Evolutionary conservation across 2,888 invertebrate species (phyloP).

Genomic region (Cheilosia urbana): DNA sequence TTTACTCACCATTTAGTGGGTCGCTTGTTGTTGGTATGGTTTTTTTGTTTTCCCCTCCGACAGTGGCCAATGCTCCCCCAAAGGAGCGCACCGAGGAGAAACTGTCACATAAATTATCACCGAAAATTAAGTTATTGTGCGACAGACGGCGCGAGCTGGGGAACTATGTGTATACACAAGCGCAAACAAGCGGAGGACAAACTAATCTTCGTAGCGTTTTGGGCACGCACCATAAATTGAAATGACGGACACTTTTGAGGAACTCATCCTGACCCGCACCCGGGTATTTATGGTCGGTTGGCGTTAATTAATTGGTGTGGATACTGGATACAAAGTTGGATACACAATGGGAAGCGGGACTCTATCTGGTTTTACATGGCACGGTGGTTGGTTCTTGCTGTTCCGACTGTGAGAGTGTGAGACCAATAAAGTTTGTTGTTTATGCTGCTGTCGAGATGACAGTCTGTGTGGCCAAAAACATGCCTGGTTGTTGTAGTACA

Average conservation of each 20-base stretch:
- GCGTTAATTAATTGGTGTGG: conserved; percentile 69
- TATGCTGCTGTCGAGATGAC: conserved; percentile 50
- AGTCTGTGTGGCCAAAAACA: conserved; percentile 8
- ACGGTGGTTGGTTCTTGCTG: background rate
- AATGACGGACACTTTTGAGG: conserved; percentile 66
- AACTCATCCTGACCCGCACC: conserved; percentile 49
- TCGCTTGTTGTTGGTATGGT: conserved; percentile 6
- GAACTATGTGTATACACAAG: conserved; percentile 18
- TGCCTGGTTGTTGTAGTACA: background rate
- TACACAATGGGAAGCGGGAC: conserved; percentile 33
- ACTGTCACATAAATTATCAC: conserved; percentile 71
- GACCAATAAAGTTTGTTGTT: conserved; percentile 58
- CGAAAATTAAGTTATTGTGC: conserved; percentile 69
- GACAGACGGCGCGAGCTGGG: conserved; percentile 3
- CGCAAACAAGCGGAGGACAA: conserved; percentile 48
- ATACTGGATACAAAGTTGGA: conserved; percentile 55
- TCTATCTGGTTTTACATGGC: background rate
- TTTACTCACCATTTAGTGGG: conserved; percentile 34
- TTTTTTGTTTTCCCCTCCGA: background rate
- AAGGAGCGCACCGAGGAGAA: conserved; percentile 18
- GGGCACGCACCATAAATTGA: conserved; percentile 66
- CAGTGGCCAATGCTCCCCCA: conserved; percentile 15
- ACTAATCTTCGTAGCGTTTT: conserved; percentile 49
- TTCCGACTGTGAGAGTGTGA: conserved; percentile 29
- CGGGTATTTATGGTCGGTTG: conserved; percentile 68